Conservation (phyloP, 2,113 vertebrate genomes). For the Danio rerio region DNA sequence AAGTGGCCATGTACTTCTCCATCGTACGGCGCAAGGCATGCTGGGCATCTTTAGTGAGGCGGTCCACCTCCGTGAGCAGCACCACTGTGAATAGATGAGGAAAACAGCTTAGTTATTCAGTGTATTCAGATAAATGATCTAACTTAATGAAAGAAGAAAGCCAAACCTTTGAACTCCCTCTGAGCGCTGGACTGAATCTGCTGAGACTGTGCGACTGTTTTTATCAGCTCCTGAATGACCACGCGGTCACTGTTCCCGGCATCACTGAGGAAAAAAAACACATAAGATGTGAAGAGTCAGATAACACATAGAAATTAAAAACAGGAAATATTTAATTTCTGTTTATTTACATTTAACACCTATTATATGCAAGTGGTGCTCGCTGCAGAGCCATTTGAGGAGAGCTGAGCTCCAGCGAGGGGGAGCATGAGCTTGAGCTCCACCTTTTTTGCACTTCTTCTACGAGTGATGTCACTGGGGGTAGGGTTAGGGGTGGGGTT, state of each 20-base stretch:
- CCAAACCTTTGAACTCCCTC: constrained; percentile 94
- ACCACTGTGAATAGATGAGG: constrained; percentile 80
- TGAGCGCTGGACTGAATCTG: constrained; percentile 96
- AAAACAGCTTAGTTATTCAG: background rate
- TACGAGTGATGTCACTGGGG: no score
- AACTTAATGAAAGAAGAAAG: background rate
- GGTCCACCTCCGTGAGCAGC: constrained; percentile 93
- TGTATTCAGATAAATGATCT: background rate
- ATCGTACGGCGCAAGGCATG: constrained; percentile 96
- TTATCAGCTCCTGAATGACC: constrained; percentile 95
- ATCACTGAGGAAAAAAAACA: constrained; percentile 77
- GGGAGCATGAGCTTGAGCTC: no score
- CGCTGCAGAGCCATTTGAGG: no score
- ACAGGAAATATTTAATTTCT: no score
- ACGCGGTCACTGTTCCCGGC: constrained; percentile 94
- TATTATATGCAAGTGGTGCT: no score
- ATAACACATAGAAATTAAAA: no score
- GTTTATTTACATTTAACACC: no score
- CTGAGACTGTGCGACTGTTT: constrained; percentile 96
- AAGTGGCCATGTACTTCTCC: constrained; percentile 98
- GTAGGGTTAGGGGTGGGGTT: no score
- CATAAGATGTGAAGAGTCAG: no score
- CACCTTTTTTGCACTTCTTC: no score
- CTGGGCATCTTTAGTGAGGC: constrained; percentile 95
- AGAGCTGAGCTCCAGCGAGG: no score